Base-by-base conservation (phyloP, 2,797 vertebrate species). In the Ispidina picta region DNA sequence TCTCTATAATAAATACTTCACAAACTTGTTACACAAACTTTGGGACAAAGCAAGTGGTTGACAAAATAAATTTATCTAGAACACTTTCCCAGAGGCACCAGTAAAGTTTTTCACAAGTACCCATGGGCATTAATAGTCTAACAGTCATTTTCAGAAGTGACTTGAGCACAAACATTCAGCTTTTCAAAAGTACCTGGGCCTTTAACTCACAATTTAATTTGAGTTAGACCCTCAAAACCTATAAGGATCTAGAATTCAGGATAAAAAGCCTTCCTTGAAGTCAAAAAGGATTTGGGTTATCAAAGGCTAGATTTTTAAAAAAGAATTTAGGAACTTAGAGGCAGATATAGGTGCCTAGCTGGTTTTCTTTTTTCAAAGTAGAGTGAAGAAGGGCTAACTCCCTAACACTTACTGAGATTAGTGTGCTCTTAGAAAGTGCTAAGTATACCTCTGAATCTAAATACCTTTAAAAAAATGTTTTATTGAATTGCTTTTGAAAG, bases 1-100 rank as follows among this genome's bases (percentile, higher is more conserved):
- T 95, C 86, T 92, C 62, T 49, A 70, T 68, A 82, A 78, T 81
- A 97, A 96, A 95, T 94, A 93, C 95, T 93, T 88, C 54, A 65
- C 6, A 3, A 80, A 71, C n/a, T 51, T 88, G 12, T 92, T 88
- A 55, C n/a, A 64, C 29, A 86, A 89, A 94, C 46, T 92, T 82
- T 62, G 85, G 88, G 78, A 85, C 63, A 88, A 92, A 95, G 43
- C 9, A 88, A 92, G 44, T 78, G 43, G 92, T 90, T 96, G 96
- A 90, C 39, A 92, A 94, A 91, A 51, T 48, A 93, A 91, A 86
- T 73, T 74, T 17, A 20, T 70, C 62, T 65, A 84, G 33, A 85
- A 83, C 13, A 52, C 25, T 60, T 88, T 79, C 46, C 65, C 46
- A 86, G 46, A 68, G 26, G 51, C 58, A 23, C 71, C 20, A 82